Base-by-base conservation (phyloP, 1,140 invertebrate species). In the Formica exsecta region DNA sequence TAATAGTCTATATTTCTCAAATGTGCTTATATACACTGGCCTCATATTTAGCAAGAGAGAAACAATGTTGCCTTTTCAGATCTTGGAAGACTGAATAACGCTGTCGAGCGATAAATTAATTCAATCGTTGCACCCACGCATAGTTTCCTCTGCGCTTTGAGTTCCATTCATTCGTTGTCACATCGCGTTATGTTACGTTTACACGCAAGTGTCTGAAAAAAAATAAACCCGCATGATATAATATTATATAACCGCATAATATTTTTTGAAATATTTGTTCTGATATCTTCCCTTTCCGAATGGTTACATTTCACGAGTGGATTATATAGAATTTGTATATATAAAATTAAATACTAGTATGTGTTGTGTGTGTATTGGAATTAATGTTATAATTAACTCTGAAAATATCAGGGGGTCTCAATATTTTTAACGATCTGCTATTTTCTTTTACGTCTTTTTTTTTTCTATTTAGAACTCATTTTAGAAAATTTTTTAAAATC, bases 81-180 rank as follows among this genome's bases (percentile, higher is more conserved):
- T 81, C 66, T 81, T 73, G 54, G 22, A 25, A 81, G 66, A 8
- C 62, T 51, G 64, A 57, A 51, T 80, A 88, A 83, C 66, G 88
- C 87, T 89, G 77, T 86, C 89, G 61, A 85, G 76, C 89, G 90
- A 92, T 93, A 93, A 93, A 93, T 93, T 92, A 92, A 92, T 92
- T 88, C 90, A 87, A 91, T 92, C 89, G 85, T 87, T 75, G 86
- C 86, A 79, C 86, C 85, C 85, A 89, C 89, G 88, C 86, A 57
- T 77, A 74, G 54, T 73, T 89, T 73, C 75, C 80, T 86, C 61
- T 71, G 48, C 51, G 9, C 65, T 83, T 71, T n/a, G 38, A 80
- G 57, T 54, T 19, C 48, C 22, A 38, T 75, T 25, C 4, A 64
- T 38, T 59, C 41, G 54, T 61, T 81, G 79, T 25, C 54, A 62